Evolutionary conservation across 2,797 vertebrate genomes (phyloP).

Genomic region (Sarcoramphus papa): DNA sequence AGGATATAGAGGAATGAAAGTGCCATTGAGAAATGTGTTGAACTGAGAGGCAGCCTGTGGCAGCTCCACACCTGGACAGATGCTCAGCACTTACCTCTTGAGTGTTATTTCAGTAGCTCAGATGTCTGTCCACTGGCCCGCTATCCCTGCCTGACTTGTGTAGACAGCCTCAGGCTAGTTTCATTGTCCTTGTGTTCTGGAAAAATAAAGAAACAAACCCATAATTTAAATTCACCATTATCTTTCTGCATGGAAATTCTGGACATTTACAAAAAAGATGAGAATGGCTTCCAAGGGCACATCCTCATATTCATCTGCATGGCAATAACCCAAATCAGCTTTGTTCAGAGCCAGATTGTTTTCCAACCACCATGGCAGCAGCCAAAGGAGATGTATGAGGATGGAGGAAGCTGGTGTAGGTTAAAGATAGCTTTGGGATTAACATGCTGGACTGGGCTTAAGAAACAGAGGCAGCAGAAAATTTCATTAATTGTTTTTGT

Average conservation of each 20-base stretch:
- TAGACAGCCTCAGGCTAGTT: neutral
- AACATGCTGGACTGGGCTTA: neutral
- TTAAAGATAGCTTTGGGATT: neutral
- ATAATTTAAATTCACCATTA: neutral
- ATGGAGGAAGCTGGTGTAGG: neutral
- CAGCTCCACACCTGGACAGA: neutral
- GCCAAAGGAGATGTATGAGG: neutral
- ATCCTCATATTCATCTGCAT: neutral
- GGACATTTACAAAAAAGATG: neutral
- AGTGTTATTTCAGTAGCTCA: neutral
- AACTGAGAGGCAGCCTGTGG: neutral
- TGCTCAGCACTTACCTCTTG: neutral
- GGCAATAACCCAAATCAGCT: neutral
- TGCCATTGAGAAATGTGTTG: neutral
- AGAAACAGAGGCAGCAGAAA: neutral
- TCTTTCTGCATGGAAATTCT: neutral
- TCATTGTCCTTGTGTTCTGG: neutral
- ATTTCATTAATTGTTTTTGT: neutral
- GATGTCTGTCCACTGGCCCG: neutral
- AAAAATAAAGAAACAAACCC: neutral
- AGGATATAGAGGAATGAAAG: slow-evolving; percentile 19
- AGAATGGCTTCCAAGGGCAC: neutral
- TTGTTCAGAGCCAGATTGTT: neutral
- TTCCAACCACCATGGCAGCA: neutral
- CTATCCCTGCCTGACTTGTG: neutral